phyloP scores from a whole-genome alignment of 2,888 invertebrate species.

The Thecocarcelia acutangulata region DNA sequence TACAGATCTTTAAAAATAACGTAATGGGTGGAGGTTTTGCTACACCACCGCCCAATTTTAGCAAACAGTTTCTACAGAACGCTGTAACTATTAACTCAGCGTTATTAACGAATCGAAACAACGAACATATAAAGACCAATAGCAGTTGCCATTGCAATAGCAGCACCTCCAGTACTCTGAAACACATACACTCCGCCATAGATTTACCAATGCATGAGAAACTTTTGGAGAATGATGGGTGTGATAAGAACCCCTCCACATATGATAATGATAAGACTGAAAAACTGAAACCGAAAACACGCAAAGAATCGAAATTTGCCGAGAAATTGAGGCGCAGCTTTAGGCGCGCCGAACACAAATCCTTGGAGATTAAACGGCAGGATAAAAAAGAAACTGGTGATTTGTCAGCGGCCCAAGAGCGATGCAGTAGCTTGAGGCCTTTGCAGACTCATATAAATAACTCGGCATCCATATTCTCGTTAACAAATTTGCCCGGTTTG shows the following conservation, averaged over 20 bases:
- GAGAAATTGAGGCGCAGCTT: slow-evolving; percentile 77
- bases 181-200: slow-evolving; percentile 49
- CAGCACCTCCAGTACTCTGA: slow-evolving; percentile 6
- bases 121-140: slow-evolving; percentile 47
- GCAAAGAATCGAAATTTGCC: slow-evolving; percentile 77
- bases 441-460: slow-evolving; percentile 53
- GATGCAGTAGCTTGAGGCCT: slow-evolving; percentile 59
- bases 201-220: slow-evolving; percentile 77
- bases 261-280: slow-evolving; percentile 72
- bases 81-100: slow-evolving; percentile 56
- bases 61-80: slow-evolving; percentile 61
- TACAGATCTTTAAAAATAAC: slow-evolving; percentile 69
- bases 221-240: slow-evolving; percentile 75
- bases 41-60: slow-evolving; percentile 74
- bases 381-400: slow-evolving; percentile 76
- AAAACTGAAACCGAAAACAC: slow-evolving; percentile 68
- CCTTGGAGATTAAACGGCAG: slow-evolving; percentile 74
- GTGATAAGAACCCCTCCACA: slow-evolving; percentile 62
- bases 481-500: slow-evolving; percentile 72
- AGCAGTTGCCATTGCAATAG: slow-evolving; percentile 9
- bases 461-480: slow-evolving; percentile 71
- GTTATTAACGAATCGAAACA: slow-evolving; percentile 59
- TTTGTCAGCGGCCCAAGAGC: slow-evolving; percentile 69
- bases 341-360: slow-evolving; percentile 76
- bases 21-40: slow-evolving; percentile 81